Conservation (phyloP, 2,113 vertebrate species). For the Anhinga rufa region DNA sequence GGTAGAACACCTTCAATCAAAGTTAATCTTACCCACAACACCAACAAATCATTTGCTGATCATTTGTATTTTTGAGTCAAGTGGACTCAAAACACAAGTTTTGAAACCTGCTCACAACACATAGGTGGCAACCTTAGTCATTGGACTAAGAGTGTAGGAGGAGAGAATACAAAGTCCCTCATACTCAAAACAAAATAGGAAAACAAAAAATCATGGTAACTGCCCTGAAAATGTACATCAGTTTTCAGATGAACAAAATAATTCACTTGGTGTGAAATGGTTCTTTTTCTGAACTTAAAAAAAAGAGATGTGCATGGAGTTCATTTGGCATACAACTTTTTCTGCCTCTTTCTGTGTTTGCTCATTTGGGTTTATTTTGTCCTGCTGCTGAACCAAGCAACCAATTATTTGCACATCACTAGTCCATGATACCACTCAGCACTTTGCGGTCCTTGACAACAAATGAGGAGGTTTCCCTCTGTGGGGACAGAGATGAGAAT, state of each 20-base stretch:
- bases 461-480: not conserved
- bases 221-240: not conserved
- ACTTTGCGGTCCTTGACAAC: not conserved
- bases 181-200: not conserved
- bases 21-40: not conserved
- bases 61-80: not conserved
- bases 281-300: not conserved
- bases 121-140: not conserved
- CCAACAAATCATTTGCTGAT: not conserved
- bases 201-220: not conserved
- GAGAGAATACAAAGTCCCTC: not conserved
- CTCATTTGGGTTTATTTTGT: not conserved
- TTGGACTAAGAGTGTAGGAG: not conserved
- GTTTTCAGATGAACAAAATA: too few species aligned
- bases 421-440: not conserved
- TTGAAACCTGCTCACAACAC: not conserved
- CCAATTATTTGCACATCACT: not conserved
- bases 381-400: not conserved
- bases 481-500: not conserved
- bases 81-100: not conserved
- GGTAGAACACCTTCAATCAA: not conserved
- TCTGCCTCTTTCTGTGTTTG: not conserved
- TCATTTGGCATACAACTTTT: not conserved
- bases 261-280: not conserved
- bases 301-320: not conserved